Base-by-base conservation (phyloP, 2,888 invertebrate genomes). In the Caenorhabditis sp. region DNA sequence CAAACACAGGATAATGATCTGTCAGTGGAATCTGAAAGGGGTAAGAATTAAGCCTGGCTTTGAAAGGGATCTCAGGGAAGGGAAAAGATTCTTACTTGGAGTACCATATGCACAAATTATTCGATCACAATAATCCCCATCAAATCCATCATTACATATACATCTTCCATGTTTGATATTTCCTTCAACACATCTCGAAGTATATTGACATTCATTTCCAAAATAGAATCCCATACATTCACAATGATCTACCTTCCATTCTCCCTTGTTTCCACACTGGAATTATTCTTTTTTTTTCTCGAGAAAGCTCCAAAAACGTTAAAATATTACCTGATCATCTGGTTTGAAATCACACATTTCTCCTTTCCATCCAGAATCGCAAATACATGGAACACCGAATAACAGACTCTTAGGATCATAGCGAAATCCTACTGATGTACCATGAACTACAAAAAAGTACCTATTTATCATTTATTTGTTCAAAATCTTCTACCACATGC, bases 191-290 rank as follows among this genome's bases (percentile, higher is more conserved):
- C 85, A 85, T 38, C 73, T 70, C 52, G 81, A 78, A 14, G 84
- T 84, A 66, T 85, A 85, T 68, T 85, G 85, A 59, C 85, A 85
- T 31, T 75, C 65, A 54, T 81, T 79, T n/a, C 85, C 85, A 64
- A 85, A 85, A 68, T 81, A 85, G 52, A 67, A 79, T 4, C 84
- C 85, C 23, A 84, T 77, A 62, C 85, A 85, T 23, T 76, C 76
- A 53, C 85, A 85, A 21, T 72, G 71, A 20, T 80, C 80, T 38
- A 71, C 73, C 49, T 77, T 77, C 80, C 84, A 85, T 61, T 84
- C 81, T 20, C 85, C 85, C n/a, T 78, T 74, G 58, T 79, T 82
- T 59, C 79, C 82, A 64, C 85, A 85, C 83, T 85, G 58, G 56
- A n/a, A n/a, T n/a, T 82, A 52, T 14, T 20, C 21, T 3, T 12